Percentiles rank a stretch among this genome's conserved stretches.
These are phyloP conservation scores for Lepidocolaptes lacrymiger DNA, from an alignment of 2,797 vertebrate genomes.

Conservation along the genomic window DNA sequence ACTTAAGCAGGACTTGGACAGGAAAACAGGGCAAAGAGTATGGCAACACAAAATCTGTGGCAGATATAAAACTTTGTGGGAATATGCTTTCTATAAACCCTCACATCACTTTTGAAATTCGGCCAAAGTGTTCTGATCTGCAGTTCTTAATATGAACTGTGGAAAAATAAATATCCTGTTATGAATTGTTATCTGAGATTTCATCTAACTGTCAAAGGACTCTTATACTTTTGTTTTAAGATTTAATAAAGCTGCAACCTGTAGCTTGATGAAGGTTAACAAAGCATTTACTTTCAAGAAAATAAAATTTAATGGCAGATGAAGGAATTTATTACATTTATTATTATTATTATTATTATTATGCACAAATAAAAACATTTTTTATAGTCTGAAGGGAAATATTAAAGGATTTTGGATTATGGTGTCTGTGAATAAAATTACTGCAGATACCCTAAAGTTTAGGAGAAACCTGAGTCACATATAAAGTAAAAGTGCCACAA, in stretches of 20 bases:
- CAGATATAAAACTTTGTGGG: background rate
- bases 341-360: background rate
- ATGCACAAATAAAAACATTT: background rate
- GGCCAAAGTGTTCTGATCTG: background rate
- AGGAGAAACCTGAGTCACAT: background rate
- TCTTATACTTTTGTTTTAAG: background rate
- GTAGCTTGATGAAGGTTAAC: background rate
- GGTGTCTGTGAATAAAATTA: background rate
- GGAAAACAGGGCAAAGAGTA: background rate
- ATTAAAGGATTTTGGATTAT: background rate
- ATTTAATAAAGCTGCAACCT: slow-evolving; percentile 14
- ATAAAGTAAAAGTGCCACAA: background rate
- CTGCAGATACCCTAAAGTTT: background rate
- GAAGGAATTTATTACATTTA: background rate
- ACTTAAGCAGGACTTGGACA: background rate
- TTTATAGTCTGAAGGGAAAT: background rate
- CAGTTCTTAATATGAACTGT: background rate
- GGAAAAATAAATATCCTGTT: slow-evolving; percentile 12
- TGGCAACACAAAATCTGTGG: background rate
- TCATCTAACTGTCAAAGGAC: background rate
- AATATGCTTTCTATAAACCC: background rate
- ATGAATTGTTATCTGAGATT: background rate
- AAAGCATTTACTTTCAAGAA: slow-evolving; percentile 20
- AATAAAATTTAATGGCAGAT: background rate
- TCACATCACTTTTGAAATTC: background rate